Base-by-base conservation (phyloP, 2,113 vertebrate genomes). In the Poeciliopsis retropinna region DNA sequence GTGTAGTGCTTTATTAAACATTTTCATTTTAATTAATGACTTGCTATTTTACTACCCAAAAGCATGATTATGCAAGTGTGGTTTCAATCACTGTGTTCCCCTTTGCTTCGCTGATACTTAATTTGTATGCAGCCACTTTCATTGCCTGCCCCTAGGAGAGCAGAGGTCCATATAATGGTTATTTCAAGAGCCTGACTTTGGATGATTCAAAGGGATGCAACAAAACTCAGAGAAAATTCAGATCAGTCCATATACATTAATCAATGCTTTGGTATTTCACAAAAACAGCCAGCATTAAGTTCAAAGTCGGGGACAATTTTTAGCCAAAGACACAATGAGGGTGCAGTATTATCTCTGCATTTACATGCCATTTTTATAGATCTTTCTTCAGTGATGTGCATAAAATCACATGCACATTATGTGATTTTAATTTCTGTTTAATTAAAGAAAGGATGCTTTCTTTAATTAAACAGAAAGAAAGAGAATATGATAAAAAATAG, bases 151-250 rank as follows among this genome's bases (percentile, higher is more conserved):
- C 93, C 80, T 78, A 72, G 70, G 88, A 89, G 85, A 85, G 86
- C 89, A 91, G 72, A 88, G 88, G 91, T 91, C 88, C 87, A 82
- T 82, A 86, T 83, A 82, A 87, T 87, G 81, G 80, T 90, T 87
- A 91, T 87, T 87, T 82, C 78, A 85, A 85, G 81, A 87, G 83
- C 85, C 88, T 71, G 78, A 80, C 76, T 92, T 88, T 89, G 88
- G 92, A 92, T 90, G 92, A 92, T 92, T 92, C 85, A 93, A 93
- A 91, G 84, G 60, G 86, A 86, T 79, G 86, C 76, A 76, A 85
- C 75, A 70, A 79, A 84, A 89, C 88, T 85, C 86, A 17, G 75
- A 87, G 90, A 87, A 91, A 87, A 92, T 87, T 88, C 65, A 84
- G 87, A 91, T 92, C 78, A 82, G 85, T 85, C 68, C 76, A 80